Evolutionary conservation across 1,140 invertebrate species (phyloP), one percentile per base, ranked within the genome.

Genomic region (Thaumatotibia leucotreta): DNA sequence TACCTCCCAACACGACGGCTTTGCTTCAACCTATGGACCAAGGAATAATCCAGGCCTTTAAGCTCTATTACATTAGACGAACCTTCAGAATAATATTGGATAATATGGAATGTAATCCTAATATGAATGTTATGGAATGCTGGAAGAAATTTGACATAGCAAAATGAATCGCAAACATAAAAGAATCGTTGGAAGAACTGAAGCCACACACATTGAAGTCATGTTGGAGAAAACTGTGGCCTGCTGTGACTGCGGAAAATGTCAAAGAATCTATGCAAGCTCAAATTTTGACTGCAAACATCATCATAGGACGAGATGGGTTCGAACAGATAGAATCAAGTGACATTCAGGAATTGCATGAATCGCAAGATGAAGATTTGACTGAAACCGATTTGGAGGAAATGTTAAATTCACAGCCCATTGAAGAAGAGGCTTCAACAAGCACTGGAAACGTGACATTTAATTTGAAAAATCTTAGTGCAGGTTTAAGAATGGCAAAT

Each of bases 291-390:
- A 72, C 68, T 74, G 79, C 71, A 79, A 77, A 80, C 73, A 77
- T 75, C 52, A 68, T 63, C 66, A 76, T 79, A 77, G 76, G 76
- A 69, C 72, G 68, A 77, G 70, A 80, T 75, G 74, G 74, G n/a
- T 83, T 79, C 65, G 77, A 81, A 73, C 72, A 73, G 66, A 76
- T 81, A 77, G 72, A 81, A 81, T 78, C 77, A 78, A 81, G 69
- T 76, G 75, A 84, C 66, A 72, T 84, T n/a, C n/a, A n/a, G n/a
- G n/a, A n/a, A n/a, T n/a, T n/a, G n/a, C n/a, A n/a, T n/a, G n/a
- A n/a, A n/a, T n/a, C n/a, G n/a, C n/a, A n/a, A n/a, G n/a, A n/a
- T n/a, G n/a, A n/a, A n/a, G n/a, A n/a, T n/a, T n/a, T n/a, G n/a
- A n/a, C n/a, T n/a, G n/a, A n/a, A n/a, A n/a, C n/a, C n/a, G n/a